Evolutionary conservation across 2,797 vertebrate species (phyloP).

Genomic region (Petrocephalus schoutedeni): DNA sequence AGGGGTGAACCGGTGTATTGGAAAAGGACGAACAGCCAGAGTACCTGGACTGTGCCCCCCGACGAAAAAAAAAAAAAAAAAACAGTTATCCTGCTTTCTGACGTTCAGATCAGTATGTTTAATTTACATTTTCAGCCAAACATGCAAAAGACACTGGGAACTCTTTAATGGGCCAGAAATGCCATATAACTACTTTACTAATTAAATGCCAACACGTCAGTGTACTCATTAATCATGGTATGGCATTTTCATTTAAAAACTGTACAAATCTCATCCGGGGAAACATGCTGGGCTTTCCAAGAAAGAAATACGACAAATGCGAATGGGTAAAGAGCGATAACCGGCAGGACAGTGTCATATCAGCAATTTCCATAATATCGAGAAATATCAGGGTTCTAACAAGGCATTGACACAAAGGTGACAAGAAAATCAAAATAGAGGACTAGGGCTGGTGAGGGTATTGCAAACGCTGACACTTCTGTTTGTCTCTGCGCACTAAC

Average conservation of each 20-base stretch:
- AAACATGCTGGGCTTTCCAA: neutral
- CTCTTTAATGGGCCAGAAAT: neutral
- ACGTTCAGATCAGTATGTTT: neutral
- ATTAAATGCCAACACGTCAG: slow-evolving; percentile 14
- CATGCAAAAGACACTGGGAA: neutral
- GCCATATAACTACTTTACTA: slow-evolving; percentile 5
- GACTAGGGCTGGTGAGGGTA: neutral
- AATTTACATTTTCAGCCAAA: neutral
- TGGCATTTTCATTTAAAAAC: slow-evolving; percentile 17
- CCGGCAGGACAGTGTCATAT: neutral
- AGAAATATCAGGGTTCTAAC: neutral
- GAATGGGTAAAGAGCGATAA: neutral
- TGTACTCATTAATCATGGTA: slow-evolving; percentile 11
- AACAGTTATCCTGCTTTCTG: neutral
- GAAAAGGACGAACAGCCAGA: neutral
- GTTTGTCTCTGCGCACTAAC: neutral
- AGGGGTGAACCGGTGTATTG: neutral
- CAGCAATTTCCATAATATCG: neutral
- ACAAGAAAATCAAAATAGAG: neutral
- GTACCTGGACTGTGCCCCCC: neutral
- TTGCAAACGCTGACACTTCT: neutral
- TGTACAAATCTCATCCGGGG: neutral
- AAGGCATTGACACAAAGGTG: neutral
- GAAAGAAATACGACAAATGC: slow-evolving; percentile 1
- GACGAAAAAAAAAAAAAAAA: neutral